phyloP scores from a whole-genome alignment of 1,140 invertebrate species.

The Bombus sibiricus region DNA sequence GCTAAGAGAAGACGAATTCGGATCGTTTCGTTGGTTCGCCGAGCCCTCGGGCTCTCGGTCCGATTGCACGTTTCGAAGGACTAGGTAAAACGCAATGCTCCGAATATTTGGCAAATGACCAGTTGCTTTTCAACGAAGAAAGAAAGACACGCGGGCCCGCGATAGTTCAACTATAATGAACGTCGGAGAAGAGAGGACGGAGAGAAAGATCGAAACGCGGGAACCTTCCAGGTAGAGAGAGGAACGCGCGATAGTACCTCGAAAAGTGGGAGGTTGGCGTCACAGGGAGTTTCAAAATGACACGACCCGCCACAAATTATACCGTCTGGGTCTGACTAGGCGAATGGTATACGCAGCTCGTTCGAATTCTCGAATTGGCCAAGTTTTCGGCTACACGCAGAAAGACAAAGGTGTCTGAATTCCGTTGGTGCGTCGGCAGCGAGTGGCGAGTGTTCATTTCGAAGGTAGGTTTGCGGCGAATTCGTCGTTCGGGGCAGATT shows the following conservation, averaged over 20 bases:
- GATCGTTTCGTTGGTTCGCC: slow-evolving; percentile 36
- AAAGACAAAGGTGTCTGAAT: slow-evolving; percentile 41
- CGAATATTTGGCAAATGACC: slow-evolving; percentile 80
- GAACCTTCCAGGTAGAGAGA: slow-evolving; percentile 37
- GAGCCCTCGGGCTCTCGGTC: slow-evolving; percentile 58
- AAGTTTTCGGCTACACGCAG: slow-evolving; percentile 6
- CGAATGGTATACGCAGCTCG: slow-evolving; percentile 46
- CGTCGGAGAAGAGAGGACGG: not conserved
- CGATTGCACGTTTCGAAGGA: slow-evolving; percentile 36
- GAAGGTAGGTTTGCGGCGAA: not conserved
- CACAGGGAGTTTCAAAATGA: slow-evolving; percentile 60
- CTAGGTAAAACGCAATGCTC: slow-evolving; percentile 74
- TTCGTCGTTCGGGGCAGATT: slow-evolving; percentile 39
- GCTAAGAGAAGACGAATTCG: slow-evolving; percentile 29
- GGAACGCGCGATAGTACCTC: slow-evolving; percentile 19
- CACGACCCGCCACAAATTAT: slow-evolving; percentile 66
- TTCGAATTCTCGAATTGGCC: slow-evolving; percentile 45
- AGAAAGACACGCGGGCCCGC: slow-evolving; percentile 71
- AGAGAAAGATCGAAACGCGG: slow-evolving; percentile 22
- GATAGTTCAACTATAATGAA: slow-evolving; percentile 65
- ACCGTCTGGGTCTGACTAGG: slow-evolving; percentile 63
- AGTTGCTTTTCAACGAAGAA: slow-evolving; percentile 42
- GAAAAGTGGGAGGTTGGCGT: slow-evolving; percentile 51
- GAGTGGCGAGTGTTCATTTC: slow-evolving; percentile 5
- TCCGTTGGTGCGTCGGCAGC: not conserved